phyloP scores from a whole-genome alignment of 2,888 invertebrate genomes.

The Stenotaenia linearis region DNA sequence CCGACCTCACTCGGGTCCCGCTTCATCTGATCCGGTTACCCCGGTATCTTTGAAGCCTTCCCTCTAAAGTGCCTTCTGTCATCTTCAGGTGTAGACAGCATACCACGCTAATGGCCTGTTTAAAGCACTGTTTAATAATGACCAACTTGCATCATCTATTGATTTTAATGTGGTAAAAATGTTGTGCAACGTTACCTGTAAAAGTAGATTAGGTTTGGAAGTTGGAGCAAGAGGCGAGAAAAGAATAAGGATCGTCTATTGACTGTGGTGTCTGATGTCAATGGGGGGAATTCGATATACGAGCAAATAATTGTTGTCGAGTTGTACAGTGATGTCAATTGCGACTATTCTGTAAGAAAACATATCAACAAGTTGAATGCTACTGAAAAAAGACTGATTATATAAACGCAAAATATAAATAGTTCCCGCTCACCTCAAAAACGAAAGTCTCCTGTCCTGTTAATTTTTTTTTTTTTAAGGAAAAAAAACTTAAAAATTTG shows the following conservation, averaged over 20 bases:
- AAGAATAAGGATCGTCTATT: neutral
- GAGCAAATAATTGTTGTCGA: conserved; percentile 1
- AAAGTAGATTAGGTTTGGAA: neutral
- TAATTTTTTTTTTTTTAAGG: too few species aligned
- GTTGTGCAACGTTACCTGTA: neutral
- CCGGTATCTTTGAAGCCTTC: neutral
- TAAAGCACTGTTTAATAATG: too few species aligned
- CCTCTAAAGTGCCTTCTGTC: neutral
- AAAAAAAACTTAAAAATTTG: too few species aligned
- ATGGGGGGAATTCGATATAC: conserved; percentile 1
- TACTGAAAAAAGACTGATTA: too few species aligned
- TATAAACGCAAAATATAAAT: neutral
- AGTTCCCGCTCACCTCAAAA: neutral
- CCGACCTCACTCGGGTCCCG: neutral
- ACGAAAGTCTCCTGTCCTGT: too few species aligned
- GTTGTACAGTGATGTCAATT: neutral
- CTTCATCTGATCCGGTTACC: neutral
- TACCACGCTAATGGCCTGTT: neutral
- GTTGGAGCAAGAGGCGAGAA: neutral
- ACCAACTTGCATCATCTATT: too few species aligned
- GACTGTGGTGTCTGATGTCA: neutral
- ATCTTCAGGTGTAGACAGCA: neutral
- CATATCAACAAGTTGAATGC: neutral
- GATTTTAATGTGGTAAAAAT: too few species aligned
- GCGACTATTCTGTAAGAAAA: neutral